Evolutionary conservation across 37 sponge, comb jelly and placozoan genomes (phyloP).

Genomic region (Mnemiopsis leidyi): DNA sequence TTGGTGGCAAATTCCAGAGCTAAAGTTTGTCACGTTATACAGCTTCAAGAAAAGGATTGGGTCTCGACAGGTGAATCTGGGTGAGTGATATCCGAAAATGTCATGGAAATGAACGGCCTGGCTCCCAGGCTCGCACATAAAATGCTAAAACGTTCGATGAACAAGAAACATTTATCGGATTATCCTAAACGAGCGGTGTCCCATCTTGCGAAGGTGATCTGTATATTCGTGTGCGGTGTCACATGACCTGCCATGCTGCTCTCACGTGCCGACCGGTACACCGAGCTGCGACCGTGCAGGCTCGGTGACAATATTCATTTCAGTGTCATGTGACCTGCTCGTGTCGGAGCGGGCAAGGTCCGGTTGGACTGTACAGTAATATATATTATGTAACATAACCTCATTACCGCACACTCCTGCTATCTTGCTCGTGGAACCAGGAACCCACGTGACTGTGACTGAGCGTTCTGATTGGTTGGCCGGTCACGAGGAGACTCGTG

Average conservation of each 20-base stretch:
- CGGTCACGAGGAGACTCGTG: not conserved
- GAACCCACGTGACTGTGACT: not conserved
- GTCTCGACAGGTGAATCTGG: not conserved
- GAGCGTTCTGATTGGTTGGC: not conserved
- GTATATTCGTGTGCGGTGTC: not conserved
- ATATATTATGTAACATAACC: constrained; percentile 52
- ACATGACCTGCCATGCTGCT: not conserved
- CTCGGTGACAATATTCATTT: constrained; percentile 26
- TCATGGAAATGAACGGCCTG: not conserved
- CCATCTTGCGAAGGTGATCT: constrained; percentile 58
- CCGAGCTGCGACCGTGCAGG: not conserved
- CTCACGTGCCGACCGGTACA: not conserved
- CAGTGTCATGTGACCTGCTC: not conserved
- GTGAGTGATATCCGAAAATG: not conserved
- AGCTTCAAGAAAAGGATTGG: not conserved
- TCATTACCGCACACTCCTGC: constrained; percentile 40
- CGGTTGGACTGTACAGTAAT: constrained; percentile 27
- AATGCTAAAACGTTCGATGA: constrained; percentile 4
- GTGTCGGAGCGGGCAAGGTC: not conserved
- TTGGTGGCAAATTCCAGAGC: not conserved
- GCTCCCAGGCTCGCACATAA: not conserved
- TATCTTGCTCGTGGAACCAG: constrained; percentile 22
- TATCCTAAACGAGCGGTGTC: constrained; percentile 55
- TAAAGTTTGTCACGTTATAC: not conserved
- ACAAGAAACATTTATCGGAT: constrained; percentile 62